These are phyloP conservation scores for Trachurus trachurus DNA, from an alignment of 2,797 vertebrate genomes.

Conservation along the genomic window DNA sequence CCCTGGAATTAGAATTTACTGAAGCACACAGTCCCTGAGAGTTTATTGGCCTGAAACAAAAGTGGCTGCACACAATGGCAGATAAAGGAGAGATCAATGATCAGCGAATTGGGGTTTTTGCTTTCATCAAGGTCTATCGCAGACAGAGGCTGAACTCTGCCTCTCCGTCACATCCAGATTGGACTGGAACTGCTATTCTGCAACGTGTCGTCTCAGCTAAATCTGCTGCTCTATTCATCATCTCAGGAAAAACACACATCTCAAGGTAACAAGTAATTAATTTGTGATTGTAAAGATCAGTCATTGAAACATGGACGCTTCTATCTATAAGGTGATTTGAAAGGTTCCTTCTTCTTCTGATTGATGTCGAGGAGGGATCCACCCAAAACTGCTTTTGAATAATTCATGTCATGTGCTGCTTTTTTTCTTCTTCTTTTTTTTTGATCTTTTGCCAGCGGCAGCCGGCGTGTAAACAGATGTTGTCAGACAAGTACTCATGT, in stretches of 20 bases:
- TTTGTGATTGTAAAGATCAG: neutral
- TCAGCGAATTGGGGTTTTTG: conserved; percentile 21
- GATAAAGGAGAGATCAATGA: conserved; percentile 13
- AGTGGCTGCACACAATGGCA: conserved; percentile 21
- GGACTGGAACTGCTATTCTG: neutral
- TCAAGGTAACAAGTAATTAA: neutral
- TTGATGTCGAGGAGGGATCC: neutral
- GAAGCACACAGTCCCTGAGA: neutral
- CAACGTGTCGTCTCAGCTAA: neutral
- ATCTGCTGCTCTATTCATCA: neutral
- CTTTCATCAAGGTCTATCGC: conserved; percentile 16
- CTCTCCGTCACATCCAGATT: neutral
- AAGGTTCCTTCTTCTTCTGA: conserved; percentile 11
- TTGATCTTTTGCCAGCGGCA: conserved; percentile 8
- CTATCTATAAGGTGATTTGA: neutral
- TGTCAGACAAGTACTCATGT: conserved; percentile 8
- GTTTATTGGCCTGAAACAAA: conserved; percentile 27
- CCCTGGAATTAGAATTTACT: neutral
- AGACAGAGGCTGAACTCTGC: neutral
- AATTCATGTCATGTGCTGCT: neutral
- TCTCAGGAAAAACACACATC: neutral
- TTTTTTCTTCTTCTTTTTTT: too few relatives aligned
- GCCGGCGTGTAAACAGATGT: conserved; percentile 24
- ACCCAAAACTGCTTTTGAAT: conserved; percentile 10
- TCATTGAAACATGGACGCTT: neutral